Base-by-base conservation (phyloP, 2,113 vertebrate species). In the Pedionomus torquatus region DNA sequence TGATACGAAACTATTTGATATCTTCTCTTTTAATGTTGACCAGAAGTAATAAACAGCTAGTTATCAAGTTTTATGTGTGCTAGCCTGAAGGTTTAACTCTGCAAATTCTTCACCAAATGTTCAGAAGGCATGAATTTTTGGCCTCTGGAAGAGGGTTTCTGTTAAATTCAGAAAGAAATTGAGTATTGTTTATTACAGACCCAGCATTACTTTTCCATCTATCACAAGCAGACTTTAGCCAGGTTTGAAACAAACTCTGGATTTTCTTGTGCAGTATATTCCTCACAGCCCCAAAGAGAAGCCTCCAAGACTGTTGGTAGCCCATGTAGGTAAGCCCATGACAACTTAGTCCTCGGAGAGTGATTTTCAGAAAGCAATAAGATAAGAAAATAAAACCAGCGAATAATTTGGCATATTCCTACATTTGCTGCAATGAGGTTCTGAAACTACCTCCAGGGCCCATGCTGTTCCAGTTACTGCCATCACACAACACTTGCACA, bases 1-100 rank as follows among this genome's bases (percentile, higher is more conserved):
- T 70, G 3, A 6, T 83, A 37, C 1, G 10, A 70, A 93, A 41
- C 49, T 63, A 18, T 61, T 69, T 51, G 3, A 24, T 76, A 57
- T 11, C 30, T 69, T 75, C 46, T 64, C 48, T 83, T 90, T 93
- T 43, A 95, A 79, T 64, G 21, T 16, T 85, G 77, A 87, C 26
- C 39, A 79, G 69, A 87, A 82, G 49, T 37, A 89, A 87, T 87
- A 89, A 92, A 93, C 57, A 89, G 17, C 28, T 70, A 71, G 69
- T 75, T 79, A 84, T 33, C 51, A 71, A 81, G 54, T 84, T 84
- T 89, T 87, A 55, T 31, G 18, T 87, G 23, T 1, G 0, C 19
- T 46, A n/a, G 17, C n/a, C 15, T 46, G 19, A 54, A 78, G 48
- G 6, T 90, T 91, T 71, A 89, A 21, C 64, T 76, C 39, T 37